Evolutionary conservation across 2,888 invertebrate species (phyloP), one percentile per base, ranked within the genome.

Genomic region (Drosophila setosimentum): DNA sequence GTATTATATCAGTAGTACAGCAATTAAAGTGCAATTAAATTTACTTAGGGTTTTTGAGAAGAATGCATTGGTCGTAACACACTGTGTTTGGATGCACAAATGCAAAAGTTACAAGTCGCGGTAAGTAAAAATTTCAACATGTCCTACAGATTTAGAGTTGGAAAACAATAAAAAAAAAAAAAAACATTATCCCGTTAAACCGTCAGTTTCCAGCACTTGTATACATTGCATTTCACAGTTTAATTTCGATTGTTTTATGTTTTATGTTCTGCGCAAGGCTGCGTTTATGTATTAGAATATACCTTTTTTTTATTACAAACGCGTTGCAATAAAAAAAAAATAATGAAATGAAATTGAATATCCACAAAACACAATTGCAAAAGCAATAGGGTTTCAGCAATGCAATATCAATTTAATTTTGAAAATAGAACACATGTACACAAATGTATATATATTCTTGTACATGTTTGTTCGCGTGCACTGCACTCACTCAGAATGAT

Each of bases 401-500:
- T 37, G 37, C 55, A 37, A 55, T 29, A 37, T 55, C n/a, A 55
- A 55, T 55, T 29, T 7, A 27, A 54, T 54, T 35, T 54, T 18
- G 6, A 24, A 54, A 35, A 35, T 27, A 18, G 24, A 35, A 35
- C 6, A 18, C 11, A 54, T 45, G 2, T 8, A 24, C 45, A 24
- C 16, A 24, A 18, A 10, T n/a, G 10, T 1, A 24, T 21, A 37
- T 2, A 3, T 3, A 21, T 2, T 7, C 24, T 4, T 8, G 21
- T 16, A 24, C 45, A 16, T 45, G 16, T 24, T 45, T 45, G 24
- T 16, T 24, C 45, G 6, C 13, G 8, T 21, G 24, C 24, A 24
- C 4, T 8, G 16, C 1, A 13, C 21, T 13, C 45, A 27, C 16
- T 7, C 45, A 45, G 24, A 16, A 24, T 45, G 24, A 16, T 24